These are phyloP conservation scores for Telmatochromis sp. DNA, from an alignment of 2,113 vertebrate species.

Conservation along the genomic window DNA sequence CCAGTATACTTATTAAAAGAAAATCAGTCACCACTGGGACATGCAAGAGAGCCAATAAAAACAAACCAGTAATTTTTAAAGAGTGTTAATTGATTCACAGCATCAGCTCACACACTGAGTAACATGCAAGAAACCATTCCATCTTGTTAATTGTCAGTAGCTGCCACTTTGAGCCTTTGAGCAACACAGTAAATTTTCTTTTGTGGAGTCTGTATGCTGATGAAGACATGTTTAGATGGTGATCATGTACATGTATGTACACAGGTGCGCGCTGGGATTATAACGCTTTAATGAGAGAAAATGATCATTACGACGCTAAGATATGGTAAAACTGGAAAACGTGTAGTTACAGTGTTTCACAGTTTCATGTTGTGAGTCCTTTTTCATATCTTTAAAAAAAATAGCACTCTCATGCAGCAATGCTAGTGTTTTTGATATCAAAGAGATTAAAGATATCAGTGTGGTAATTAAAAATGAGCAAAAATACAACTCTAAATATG, in stretches of 20 bases:
- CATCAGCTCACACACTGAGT: not conserved
- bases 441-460: not conserved
- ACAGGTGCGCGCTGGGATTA: not conserved
- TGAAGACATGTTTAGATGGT: not conserved
- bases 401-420: not conserved
- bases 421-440: not conserved
- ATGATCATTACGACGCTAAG: not conserved
- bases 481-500: not conserved
- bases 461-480: not conserved
- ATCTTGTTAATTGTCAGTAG: not conserved
- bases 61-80: not conserved
- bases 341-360: not conserved
- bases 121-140: not conserved
- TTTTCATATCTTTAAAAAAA: not conserved
- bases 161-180: not conserved
- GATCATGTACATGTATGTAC: not conserved
- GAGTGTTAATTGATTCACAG: not conserved
- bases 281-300: not conserved
- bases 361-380: not conserved
- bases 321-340: not conserved
- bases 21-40: not conserved
- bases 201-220: not conserved
- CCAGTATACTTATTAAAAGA: not conserved
- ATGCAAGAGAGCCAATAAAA: not conserved
- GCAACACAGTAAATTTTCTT: not conserved